These are phyloP conservation scores for Cyprinodon diabolis DNA, from an alignment of 2,797 vertebrate genomes.

Conservation along the genomic window DNA sequence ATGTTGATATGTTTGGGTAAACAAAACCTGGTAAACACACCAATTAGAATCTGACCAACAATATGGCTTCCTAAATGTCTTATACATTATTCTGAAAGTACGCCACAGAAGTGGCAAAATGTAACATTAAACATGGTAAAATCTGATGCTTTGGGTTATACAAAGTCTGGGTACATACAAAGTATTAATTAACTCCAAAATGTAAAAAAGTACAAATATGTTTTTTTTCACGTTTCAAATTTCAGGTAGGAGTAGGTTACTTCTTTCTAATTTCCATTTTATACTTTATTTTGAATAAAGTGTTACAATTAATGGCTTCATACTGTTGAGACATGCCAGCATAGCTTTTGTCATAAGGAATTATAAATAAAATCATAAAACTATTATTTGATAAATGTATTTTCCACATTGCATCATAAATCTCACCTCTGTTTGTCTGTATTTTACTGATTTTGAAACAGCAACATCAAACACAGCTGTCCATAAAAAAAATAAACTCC, in stretches of 20 bases:
- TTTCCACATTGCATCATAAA: neutral
- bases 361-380: neutral
- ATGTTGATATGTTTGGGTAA: neutral
- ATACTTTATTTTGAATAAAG: neutral
- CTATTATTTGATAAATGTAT: neutral
- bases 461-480: slow-evolving; percentile 17
- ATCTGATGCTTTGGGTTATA: neutral
- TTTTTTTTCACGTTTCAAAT: neutral
- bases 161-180: neutral
- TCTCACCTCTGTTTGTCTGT: neutral
- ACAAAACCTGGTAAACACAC: neutral
- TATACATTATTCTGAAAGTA: neutral
- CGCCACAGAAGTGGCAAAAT: neutral
- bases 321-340: neutral
- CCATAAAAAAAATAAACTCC: slow-evolving; percentile 15
- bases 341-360: neutral
- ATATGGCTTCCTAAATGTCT: neutral
- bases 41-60: neutral
- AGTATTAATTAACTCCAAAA: neutral
- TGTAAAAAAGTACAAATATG: neutral
- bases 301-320: neutral
- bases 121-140: neutral
- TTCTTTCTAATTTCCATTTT: neutral
- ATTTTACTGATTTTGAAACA: neutral
- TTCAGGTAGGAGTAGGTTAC: neutral